Evolutionary conservation across 2,113 vertebrate species (phyloP).

Genomic region (Haemorhous mexicanus): DNA sequence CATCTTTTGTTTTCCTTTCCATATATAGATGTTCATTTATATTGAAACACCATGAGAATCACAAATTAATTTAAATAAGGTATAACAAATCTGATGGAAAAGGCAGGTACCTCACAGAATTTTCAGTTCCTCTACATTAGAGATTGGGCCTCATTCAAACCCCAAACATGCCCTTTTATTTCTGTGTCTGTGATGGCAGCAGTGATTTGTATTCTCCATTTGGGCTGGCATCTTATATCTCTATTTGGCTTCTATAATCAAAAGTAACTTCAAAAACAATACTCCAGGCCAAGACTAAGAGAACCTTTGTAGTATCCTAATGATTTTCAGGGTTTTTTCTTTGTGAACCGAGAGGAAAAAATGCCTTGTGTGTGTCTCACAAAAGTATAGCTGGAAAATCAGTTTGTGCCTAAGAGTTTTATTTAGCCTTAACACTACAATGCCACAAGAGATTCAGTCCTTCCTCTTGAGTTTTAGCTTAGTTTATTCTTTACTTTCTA

Average conservation of each 20-base stretch:
- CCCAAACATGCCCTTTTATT: background rate
- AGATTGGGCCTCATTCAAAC: background rate
- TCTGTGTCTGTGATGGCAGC: background rate
- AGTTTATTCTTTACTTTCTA: background rate
- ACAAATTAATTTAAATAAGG: background rate
- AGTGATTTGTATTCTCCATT: background rate
- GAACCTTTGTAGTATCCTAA: background rate
- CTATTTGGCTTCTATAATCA: background rate
- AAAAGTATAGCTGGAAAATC: background rate
- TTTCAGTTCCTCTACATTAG: background rate
- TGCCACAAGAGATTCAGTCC: background rate
- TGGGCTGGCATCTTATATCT: background rate
- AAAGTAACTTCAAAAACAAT: background rate
- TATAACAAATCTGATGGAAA: background rate
- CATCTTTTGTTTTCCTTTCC: constrained; percentile 46
- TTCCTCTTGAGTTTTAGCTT: background rate
- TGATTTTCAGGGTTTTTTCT: background rate
- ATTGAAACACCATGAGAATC: background rate
- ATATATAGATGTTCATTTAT: background rate
- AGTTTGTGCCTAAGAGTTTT: background rate
- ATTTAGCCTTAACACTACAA: background rate
- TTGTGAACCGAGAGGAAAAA: background rate
- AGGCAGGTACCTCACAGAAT: background rate
- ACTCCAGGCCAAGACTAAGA: background rate
- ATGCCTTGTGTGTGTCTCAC: background rate